Percentiles rank a stretch among this genome's conserved stretches.
Evolutionary conservation across 2,113 vertebrate species (phyloP).

Genomic region (Scolopax mira): DNA sequence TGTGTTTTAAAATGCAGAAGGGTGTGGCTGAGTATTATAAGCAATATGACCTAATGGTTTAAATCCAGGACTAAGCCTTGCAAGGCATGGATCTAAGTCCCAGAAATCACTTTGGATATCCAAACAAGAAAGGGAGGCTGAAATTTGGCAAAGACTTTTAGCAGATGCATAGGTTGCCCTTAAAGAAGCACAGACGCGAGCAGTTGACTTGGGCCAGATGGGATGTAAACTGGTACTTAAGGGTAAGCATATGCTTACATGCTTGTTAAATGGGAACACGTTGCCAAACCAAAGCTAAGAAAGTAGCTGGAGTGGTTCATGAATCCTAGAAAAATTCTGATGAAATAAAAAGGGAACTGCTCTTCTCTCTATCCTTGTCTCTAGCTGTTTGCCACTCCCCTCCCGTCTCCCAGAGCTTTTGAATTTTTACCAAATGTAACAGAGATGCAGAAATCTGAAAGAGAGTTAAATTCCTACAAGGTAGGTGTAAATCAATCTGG

Average conservation of each 20-base stretch:
- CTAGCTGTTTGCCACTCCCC: background rate
- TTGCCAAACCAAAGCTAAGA: background rate
- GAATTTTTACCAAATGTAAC: background rate
- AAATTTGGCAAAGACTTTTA: background rate
- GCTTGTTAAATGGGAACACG: background rate
- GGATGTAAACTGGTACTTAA: slow-evolving; percentile 25
- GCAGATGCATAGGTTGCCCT: slow-evolving; percentile 32
- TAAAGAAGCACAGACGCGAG: background rate
- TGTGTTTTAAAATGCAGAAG: background rate
- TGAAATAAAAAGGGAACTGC: background rate
- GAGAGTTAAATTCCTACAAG: background rate
- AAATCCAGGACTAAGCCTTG: background rate
- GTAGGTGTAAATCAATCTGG: background rate
- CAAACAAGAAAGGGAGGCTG: background rate
- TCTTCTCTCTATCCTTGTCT: background rate
- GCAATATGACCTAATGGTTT: background rate
- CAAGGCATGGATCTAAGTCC: background rate
- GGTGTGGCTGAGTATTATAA: background rate
- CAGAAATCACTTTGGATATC: background rate
- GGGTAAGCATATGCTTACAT: slow-evolving; percentile 3
- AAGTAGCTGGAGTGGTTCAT: background rate
- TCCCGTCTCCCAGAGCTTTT: background rate
- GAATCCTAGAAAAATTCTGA: background rate
- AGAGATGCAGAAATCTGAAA: background rate
- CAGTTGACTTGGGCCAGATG: slow-evolving; percentile 23